These are phyloP conservation scores for Zoanthus sociatus DNA, from an alignment of 92 coral and sea anemone species.

Conservation along the genomic window DNA sequence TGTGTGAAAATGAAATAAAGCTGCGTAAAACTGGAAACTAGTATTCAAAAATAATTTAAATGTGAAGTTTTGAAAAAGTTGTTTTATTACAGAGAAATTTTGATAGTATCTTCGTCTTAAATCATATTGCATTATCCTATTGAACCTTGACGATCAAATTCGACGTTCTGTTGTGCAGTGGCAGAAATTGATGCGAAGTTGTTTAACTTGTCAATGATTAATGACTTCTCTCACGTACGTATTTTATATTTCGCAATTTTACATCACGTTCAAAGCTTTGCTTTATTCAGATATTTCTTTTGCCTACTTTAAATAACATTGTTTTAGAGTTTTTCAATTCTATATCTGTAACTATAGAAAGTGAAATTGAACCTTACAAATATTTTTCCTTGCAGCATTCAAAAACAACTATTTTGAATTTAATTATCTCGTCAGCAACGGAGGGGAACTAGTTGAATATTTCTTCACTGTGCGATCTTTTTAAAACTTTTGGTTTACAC, in stretches of 20 bases:
- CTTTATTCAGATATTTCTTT: not conserved
- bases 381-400: not conserved
- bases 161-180: too few relatives aligned
- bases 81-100: not conserved
- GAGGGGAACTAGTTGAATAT: not conserved
- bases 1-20: not conserved
- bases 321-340: not conserved
- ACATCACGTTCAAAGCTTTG: not conserved
- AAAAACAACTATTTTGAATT: not conserved
- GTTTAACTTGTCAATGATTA: constrained; percentile 16
- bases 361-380: not conserved
- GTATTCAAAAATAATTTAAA: not conserved
- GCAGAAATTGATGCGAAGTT: not conserved
- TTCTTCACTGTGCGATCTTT: not conserved
- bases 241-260: not conserved
- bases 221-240: not conserved
- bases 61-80: not conserved
- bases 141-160: not conserved
- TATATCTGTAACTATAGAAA: not conserved
- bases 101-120: not conserved
- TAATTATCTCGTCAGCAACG: not conserved
- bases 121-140: not conserved
- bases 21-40: constrained; percentile 1
- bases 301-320: not conserved
- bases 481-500: not conserved